Evolutionary conservation across 2,113 vertebrate genomes (phyloP).

Genomic region (Chroicocephalus ridibundus): DNA sequence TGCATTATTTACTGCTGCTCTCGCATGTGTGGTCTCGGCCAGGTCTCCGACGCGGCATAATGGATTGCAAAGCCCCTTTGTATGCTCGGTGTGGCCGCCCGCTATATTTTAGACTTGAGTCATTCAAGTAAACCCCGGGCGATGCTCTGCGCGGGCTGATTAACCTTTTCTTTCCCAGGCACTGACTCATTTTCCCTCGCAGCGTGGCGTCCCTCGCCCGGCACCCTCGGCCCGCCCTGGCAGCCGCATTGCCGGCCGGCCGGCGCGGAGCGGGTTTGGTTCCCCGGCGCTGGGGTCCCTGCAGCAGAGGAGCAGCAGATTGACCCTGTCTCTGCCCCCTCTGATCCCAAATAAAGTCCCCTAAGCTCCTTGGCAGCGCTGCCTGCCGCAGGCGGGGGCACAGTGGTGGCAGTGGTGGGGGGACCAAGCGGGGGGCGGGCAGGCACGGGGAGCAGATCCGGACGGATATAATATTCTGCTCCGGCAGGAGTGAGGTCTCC

Average conservation of each 20-base stretch:
- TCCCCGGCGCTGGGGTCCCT: neutral
- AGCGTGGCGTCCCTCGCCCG: neutral
- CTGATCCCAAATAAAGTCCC: neutral
- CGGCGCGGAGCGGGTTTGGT: neutral
- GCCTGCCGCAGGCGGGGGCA: neutral
- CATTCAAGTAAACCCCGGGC: neutral
- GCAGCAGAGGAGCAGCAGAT: neutral
- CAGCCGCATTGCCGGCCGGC: neutral
- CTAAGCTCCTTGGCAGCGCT: neutral
- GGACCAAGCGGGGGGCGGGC: fast-evolving
- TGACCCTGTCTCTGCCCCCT: neutral
- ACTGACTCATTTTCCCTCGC: neutral
- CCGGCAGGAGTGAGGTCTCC: neutral
- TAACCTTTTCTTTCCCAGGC: constrained; percentile 13
- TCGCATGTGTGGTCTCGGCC: constrained; percentile 20
- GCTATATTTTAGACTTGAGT: neutral
- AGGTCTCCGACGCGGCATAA: neutral
- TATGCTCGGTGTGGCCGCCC: neutral
- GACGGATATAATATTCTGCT: fast-evolving
- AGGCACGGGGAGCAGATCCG: neutral
- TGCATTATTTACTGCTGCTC: neutral
- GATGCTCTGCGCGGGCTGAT: neutral
- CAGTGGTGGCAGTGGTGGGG: fast-evolving
- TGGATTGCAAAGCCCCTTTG: constrained; percentile 19
- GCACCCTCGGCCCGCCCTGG: neutral